Evolutionary conservation across 30 jellyfish, hydroid and myxozoan species (phyloP), one percentile per base, ranked within the genome.

Genomic region (Cassiopea xamachana): DNA sequence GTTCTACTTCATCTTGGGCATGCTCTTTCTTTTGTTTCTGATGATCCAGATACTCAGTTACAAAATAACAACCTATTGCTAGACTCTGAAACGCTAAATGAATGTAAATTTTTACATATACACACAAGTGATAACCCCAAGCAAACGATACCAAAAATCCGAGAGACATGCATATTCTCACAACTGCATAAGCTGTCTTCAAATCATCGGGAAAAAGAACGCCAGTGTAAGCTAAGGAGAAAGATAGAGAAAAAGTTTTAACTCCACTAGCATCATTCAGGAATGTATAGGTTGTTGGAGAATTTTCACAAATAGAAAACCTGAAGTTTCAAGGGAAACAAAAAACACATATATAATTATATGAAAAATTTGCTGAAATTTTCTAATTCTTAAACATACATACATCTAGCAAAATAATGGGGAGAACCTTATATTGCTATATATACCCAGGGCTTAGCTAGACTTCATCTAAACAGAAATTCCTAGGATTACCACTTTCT

Each of bases 61-160:
- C 77, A 46, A 44, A 69, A 46, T 87, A 87, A 1, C 87, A 58
- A 51, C 78, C n/a, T n/a, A 87, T n/a, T 1, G 90, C 73, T 45
- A 87, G 14, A 1, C 72, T 69, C 14, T 62, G 61, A 47, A 69
- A 45, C 6, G 85, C 48, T 27, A 87, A 76, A 58, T 71, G 90
- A 2, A 77, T 17, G 60, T 87, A 87, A 7, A 87, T 69, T 58
- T 87, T 87, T 2, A 87, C 79, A 48, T 87, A 87, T 44, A 87
- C 94, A 58, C 94, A 87, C 74, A 87, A n/a, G 58, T 77, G 82
- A 59, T 79, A 60, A 1, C 94, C 94, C 69, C 81, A 77, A 8
- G 94, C 94, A 48, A 87, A 87, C 8, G 94, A 67, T 17, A 87
- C 27, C 81, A 79, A 67, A 78, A 64, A 77, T 14, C 94, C 94